phyloP scores from a whole-genome alignment of 2,888 invertebrate genomes.

The Drosophila testacea region DNA sequence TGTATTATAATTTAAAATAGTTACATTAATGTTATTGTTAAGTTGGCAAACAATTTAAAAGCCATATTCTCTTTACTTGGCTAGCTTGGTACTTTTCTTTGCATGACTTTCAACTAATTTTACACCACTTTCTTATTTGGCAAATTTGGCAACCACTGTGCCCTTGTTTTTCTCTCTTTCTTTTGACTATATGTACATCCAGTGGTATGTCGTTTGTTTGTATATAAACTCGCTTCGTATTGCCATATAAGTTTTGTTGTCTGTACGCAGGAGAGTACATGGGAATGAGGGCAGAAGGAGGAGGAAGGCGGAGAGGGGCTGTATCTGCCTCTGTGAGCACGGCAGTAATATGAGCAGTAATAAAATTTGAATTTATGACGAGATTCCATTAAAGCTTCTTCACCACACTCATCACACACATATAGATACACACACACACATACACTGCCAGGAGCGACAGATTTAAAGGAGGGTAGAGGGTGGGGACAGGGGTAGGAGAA shows the following conservation, averaged over 20 bases:
- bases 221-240: conserved; percentile 43
- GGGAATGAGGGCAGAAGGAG: background rate
- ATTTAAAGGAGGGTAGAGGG: conserved; percentile 18
- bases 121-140: conserved; percentile 31
- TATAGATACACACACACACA: background rate
- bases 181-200: background rate
- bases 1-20: no score
- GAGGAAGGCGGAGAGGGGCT: background rate
- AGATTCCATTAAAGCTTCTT: conserved; percentile 84
- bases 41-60: background rate
- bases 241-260: conserved; percentile 61
- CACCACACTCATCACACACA: conserved; percentile 65
- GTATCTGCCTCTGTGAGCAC: conserved; percentile 58
- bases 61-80: background rate
- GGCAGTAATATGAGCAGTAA: conserved; percentile 78
- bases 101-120: conserved; percentile 20
- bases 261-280: conserved; percentile 21
- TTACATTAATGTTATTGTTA: no score
- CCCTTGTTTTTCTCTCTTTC: background rate
- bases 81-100: conserved; percentile 10
- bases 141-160: conserved; percentile 54
- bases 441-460: conserved; percentile 8
- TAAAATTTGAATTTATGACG: conserved; percentile 84
- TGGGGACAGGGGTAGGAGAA: background rate
- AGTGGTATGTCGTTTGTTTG: conserved; percentile 5